phyloP scores from a whole-genome alignment of 2,113 vertebrate species.

The Podarcis raffonei region DNA sequence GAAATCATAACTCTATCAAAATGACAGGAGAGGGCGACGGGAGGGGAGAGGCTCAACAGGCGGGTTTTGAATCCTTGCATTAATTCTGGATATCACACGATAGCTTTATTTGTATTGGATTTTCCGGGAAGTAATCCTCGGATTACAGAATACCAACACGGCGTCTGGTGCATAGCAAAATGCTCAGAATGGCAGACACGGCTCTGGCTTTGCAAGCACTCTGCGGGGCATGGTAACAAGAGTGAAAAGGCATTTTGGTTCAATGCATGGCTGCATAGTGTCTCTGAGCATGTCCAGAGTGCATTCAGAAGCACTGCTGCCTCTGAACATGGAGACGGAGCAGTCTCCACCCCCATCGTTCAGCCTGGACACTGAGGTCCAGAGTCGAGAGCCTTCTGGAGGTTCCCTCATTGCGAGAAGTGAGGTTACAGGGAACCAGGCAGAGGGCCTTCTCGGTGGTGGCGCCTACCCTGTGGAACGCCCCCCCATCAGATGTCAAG shows the following conservation, averaged over 20 bases:
- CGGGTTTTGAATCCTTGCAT: not conserved
- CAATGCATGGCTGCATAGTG: too few relatives aligned
- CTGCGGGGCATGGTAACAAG: accelerated
- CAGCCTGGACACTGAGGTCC: too few relatives aligned
- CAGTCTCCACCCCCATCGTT: too few relatives aligned
- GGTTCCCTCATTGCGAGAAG: too few relatives aligned
- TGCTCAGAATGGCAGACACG: not conserved
- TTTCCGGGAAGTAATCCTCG: not conserved
- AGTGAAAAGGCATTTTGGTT: too few relatives aligned
- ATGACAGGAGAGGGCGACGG: not conserved
- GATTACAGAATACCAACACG: not conserved
- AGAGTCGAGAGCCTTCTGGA: too few relatives aligned
- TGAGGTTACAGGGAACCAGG: too few relatives aligned
- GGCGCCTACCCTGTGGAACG: too few relatives aligned
- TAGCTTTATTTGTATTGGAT: not conserved
- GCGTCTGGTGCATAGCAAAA: not conserved
- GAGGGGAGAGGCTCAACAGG: not conserved
- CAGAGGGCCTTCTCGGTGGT: too few relatives aligned
- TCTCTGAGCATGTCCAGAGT: too few relatives aligned
- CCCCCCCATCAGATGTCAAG: too few relatives aligned
- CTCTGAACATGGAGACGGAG: too few relatives aligned
- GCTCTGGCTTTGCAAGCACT: not conserved
- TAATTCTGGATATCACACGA: not conserved
- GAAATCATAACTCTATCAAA: not conserved
- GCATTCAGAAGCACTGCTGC: not conserved